A percentile compares a stretch with the other conserved stretches of the same genome.
phyloP scores from a whole-genome alignment of 2,797 vertebrate species.

The Huso huso region DNA sequence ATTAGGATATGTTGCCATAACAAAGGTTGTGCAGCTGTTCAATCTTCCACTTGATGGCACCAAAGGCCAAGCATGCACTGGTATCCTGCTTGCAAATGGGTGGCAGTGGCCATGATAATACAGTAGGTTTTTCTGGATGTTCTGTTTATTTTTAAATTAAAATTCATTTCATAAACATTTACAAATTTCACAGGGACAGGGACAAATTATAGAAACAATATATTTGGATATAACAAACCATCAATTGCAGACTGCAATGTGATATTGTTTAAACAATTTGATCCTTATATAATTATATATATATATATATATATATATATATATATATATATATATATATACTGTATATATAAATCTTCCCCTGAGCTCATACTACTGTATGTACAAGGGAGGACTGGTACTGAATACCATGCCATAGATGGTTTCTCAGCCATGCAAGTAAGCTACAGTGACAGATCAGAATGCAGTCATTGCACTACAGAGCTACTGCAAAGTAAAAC shows the following conservation, averaged over 20 bases:
- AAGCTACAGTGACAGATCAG: neutral
- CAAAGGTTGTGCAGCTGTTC: neutral
- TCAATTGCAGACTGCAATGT: too few relatives aligned
- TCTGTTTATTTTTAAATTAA: constrained; percentile 3
- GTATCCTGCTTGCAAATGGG: constrained; percentile 4
- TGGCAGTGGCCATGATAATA: neutral
- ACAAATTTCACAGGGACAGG: too few relatives aligned
- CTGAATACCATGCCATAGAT: neutral
- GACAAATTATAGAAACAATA: too few relatives aligned
- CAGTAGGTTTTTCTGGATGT: neutral
- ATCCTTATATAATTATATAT: neutral
- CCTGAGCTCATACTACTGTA: too few relatives aligned
- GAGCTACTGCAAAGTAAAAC: constrained; percentile 1
- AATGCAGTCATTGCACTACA: neutral
- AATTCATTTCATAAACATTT: too few relatives aligned
- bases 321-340: too few relatives aligned
- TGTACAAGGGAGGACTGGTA: too few relatives aligned
- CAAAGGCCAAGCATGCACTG: constrained; percentile 29
- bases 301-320: too few relatives aligned
- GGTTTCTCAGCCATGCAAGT: constrained; percentile 2
- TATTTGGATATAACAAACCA: too few relatives aligned
- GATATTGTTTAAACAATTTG: too few relatives aligned
- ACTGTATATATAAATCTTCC: neutral
- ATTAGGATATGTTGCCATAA: neutral
- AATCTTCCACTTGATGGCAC: constrained; percentile 42